phyloP scores from a whole-genome alignment of 2,888 invertebrate genomes.

The Isotomurus palustris region DNA sequence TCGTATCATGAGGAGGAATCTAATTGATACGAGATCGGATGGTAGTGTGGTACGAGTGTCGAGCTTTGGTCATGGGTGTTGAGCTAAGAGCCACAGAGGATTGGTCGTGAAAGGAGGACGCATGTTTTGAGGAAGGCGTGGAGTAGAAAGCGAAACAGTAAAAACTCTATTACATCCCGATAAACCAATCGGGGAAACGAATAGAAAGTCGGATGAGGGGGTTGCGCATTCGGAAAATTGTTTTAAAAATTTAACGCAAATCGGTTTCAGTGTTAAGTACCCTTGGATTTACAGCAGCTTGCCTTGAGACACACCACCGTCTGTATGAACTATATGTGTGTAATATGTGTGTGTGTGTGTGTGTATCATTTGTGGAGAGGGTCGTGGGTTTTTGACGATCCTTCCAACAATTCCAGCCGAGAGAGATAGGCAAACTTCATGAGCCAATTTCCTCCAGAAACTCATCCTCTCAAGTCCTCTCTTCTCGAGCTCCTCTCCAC shows the following conservation, averaged over 20 bases:
- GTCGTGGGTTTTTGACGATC: no score
- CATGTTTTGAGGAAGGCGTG: slow-evolving; percentile 47
- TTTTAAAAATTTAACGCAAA: slow-evolving; percentile 42
- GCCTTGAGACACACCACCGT: no score
- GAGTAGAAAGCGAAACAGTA: slow-evolving; percentile 46
- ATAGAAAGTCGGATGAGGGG: slow-evolving; percentile 43
- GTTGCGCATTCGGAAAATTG: slow-evolving; percentile 46
- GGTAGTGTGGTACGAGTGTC: no score
- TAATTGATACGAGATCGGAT: no score
- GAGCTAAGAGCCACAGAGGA: slow-evolving; percentile 11
- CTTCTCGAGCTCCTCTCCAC: background rate
- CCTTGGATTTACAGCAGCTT: no score
- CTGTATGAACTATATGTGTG: no score
- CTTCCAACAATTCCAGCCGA: slow-evolving; percentile 16
- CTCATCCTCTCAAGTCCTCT: slow-evolving; percentile 4
- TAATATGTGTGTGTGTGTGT: no score
- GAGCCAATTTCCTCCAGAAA: background rate
- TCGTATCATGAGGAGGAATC: no score
- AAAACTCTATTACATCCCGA: slow-evolving; percentile 46
- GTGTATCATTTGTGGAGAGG: no score
- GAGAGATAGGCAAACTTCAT: background rate
- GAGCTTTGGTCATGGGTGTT: no score
- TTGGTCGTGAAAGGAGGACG: slow-evolving; percentile 42
- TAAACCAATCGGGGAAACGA: slow-evolving; percentile 47
- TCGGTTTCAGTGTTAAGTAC: slow-evolving; percentile 44